Evolutionary conservation across 1,140 invertebrate genomes (phyloP).

Genomic region (Drosophila tsacasi): DNA sequence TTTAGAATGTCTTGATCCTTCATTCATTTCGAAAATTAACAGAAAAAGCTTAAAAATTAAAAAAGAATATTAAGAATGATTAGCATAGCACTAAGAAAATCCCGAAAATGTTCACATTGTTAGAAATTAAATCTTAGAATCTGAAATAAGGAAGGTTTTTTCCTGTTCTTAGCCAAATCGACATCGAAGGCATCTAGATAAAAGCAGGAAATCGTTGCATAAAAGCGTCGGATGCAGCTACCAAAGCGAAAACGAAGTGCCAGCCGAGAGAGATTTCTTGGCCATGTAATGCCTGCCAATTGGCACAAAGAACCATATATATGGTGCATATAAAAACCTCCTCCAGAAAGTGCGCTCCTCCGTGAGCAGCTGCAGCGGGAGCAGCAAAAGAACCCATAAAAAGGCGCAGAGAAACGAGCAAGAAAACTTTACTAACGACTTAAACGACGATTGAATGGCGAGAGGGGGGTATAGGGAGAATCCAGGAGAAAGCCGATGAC

Average conservation of each 20-base stretch:
- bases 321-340: slow-evolving; percentile 27
- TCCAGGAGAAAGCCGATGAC: slow-evolving; percentile 27
- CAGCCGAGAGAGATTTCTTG: slow-evolving; percentile 30
- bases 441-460: slow-evolving; percentile 56
- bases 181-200: slow-evolving; percentile 9
- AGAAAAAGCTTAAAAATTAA: not conserved
- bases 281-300: slow-evolving; percentile 72
- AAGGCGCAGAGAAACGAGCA: slow-evolving; percentile 69
- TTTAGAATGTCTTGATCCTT: too few species aligned
- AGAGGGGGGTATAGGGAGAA: slow-evolving; percentile 31
- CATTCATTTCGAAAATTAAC: too few species aligned
- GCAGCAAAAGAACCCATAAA: slow-evolving; percentile 64
- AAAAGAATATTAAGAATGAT: not conserved
- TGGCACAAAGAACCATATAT: slow-evolving; percentile 47
- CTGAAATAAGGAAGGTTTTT: not conserved
- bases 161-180: not conserved
- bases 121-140: not conserved
- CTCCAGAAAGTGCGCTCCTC: slow-evolving; percentile 36
- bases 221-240: slow-evolving; percentile 7
- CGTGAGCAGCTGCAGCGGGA: slow-evolving; percentile 54
- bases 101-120: not conserved
- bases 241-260: slow-evolving; percentile 18
- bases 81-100: not conserved
- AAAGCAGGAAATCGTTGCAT: slow-evolving; percentile 9
- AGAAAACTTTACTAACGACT: slow-evolving; percentile 78